A percentile compares a stretch with the other conserved stretches of the same genome.
These are phyloP conservation scores for Catharus ustulatus DNA, from an alignment of 2,797 vertebrate species.

Conservation along the genomic window DNA sequence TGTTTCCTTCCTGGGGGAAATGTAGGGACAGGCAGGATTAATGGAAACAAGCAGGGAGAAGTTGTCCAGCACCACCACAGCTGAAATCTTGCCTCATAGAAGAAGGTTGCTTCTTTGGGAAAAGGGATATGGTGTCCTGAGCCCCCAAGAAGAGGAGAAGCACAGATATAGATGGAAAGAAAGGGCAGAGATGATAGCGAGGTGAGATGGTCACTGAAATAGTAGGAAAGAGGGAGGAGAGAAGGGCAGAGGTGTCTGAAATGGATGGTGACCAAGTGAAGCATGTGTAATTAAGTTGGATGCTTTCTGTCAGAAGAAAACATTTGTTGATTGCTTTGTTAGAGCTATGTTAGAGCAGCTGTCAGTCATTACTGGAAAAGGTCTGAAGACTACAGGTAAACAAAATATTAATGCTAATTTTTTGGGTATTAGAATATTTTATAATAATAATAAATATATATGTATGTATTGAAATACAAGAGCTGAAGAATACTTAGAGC, in stretches of 20 bases:
- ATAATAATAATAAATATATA: background rate
- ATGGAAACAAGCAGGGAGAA: background rate
- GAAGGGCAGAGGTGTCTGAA: background rate
- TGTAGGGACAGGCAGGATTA: rapidly evolving
- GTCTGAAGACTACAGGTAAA: background rate
- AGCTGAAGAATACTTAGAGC: background rate
- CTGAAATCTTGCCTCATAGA: background rate
- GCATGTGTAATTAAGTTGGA: background rate
- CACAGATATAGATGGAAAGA: background rate
- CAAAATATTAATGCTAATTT: background rate
- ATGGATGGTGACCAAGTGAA: background rate
- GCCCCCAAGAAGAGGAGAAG: background rate
- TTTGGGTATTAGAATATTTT: background rate
- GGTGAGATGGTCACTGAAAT: background rate
- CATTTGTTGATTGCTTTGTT: background rate
- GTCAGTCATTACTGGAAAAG: background rate
- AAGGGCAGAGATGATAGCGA: background rate
- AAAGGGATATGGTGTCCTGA: background rate
- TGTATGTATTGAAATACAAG: background rate
- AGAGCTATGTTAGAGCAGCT: background rate
- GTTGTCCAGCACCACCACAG: background rate
- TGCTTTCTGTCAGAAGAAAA: background rate
- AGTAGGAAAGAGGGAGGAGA: background rate
- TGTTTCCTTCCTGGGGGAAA: background rate
- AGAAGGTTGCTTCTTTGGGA: background rate